phyloP scores from a whole-genome alignment of 64 coral and sea anemone species.

The Porites australiensis region DNA sequence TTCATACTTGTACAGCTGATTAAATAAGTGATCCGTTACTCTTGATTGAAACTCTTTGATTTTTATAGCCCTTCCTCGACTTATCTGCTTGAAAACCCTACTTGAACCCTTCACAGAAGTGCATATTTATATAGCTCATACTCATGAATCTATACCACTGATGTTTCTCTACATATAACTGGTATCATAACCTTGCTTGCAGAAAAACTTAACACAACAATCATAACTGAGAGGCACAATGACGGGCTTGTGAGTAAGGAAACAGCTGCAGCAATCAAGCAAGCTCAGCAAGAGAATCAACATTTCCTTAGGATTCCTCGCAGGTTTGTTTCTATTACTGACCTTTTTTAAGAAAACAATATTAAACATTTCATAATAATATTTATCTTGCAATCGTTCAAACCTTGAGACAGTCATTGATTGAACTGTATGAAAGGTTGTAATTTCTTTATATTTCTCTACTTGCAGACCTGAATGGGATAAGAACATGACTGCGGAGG shows the following conservation, averaged over 20 bases:
- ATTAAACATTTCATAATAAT: neutral
- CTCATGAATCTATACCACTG: too few relatives aligned
- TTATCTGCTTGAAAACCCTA: too few relatives aligned
- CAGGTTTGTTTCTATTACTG: slow-evolving; percentile 56
- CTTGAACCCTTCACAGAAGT: too few relatives aligned
- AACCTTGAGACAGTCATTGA: too few relatives aligned
- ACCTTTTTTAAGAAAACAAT: neutral
- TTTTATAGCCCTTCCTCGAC: too few relatives aligned
- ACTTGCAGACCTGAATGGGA: slow-evolving; percentile 85
- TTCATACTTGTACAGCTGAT: too few relatives aligned
- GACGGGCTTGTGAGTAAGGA: slow-evolving; percentile 71
- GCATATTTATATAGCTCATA: neutral
- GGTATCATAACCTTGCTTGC: too few relatives aligned
- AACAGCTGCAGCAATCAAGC: slow-evolving; percentile 48
- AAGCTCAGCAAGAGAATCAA: slow-evolving; percentile 89
- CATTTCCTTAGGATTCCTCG: slow-evolving; percentile 90
- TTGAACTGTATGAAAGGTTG: neutral
- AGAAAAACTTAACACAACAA: slow-evolving; percentile 93
- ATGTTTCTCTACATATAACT: too few relatives aligned
- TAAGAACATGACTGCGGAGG: slow-evolving; percentile 83
- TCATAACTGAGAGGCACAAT: slow-evolving; percentile 64
- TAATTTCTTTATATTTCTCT: neutral
- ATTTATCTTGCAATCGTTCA: too few relatives aligned
- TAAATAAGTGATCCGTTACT: too few relatives aligned
- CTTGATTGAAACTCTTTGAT: too few relatives aligned